Conservation (phyloP, 2,113 vertebrate genomes). For the Opisthocomus hoazin region DNA sequence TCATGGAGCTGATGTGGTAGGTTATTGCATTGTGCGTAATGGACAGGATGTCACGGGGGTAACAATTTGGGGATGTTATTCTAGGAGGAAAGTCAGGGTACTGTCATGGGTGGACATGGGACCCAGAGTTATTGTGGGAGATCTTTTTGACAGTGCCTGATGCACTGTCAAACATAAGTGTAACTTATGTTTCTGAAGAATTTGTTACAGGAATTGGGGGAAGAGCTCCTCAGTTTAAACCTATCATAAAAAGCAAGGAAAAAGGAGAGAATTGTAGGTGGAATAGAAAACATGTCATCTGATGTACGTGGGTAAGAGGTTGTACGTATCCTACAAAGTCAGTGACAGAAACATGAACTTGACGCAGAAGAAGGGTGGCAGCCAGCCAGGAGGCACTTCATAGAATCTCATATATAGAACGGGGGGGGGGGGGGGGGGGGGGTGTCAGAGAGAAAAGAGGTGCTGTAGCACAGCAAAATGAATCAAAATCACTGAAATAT, state of each 20-base stretch:
- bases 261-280: neutral
- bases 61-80: neutral
- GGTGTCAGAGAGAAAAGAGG: neutral
- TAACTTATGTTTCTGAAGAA: too few relatives aligned
- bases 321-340: neutral
- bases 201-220: neutral
- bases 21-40: neutral
- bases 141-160: neutral
- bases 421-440: neutral
- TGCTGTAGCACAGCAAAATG: neutral
- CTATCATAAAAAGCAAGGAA: neutral
- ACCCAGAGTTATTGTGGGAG: neutral
- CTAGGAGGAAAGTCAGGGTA: neutral
- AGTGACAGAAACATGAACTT: neutral
- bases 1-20: neutral
- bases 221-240: neutral
- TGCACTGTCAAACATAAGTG: too few relatives aligned
- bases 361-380: neutral
- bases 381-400: neutral
- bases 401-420: neutral
- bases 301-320: neutral
- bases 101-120: neutral
- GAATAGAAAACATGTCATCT: neutral
- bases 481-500: neutral
- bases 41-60: accelerated